These are phyloP conservation scores for Eupithecia pulchellata DNA, from an alignment of 2,888 invertebrate species.

Conservation along the genomic window DNA sequence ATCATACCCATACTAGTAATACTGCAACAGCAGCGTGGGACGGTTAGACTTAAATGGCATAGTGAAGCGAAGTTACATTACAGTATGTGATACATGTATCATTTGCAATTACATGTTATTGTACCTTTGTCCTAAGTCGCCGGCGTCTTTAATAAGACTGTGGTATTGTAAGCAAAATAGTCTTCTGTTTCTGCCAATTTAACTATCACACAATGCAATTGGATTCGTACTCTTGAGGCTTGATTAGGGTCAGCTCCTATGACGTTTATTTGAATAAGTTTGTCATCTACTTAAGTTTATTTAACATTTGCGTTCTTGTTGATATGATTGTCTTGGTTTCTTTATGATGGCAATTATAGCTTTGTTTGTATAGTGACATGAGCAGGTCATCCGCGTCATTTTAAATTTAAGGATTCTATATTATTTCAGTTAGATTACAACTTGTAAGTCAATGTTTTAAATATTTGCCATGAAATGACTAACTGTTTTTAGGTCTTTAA, in stretches of 20 bases:
- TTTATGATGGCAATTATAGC: background rate
- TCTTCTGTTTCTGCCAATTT: constrained; percentile 77
- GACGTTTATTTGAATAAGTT: constrained; percentile 10
- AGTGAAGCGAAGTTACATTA: constrained; percentile 65
- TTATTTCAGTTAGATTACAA: background rate
- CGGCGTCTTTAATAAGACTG: constrained; percentile 50
- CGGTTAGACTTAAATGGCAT: constrained; percentile 68
- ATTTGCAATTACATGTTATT: constrained; percentile 85
- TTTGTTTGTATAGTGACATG: background rate
- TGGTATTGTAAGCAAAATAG: constrained; percentile 82
- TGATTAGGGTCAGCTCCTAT: constrained; percentile 40
- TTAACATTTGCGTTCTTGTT: background rate
- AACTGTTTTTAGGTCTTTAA: background rate
- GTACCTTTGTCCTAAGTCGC: constrained; percentile 79
- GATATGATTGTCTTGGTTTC: background rate
- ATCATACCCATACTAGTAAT: constrained; percentile 29
- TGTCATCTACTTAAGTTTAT: constrained; percentile 6
- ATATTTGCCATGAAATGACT: background rate
- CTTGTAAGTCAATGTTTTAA: background rate
- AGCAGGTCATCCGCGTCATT: background rate
- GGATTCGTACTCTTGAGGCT: constrained; percentile 50
- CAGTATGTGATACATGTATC: constrained; percentile 79
- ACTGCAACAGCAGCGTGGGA: constrained; percentile 64
- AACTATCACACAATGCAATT: constrained; percentile 57
- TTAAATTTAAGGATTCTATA: background rate